Base-by-base conservation (phyloP, 2,113 vertebrate genomes). In the Dromaius novaehollandiae region DNA sequence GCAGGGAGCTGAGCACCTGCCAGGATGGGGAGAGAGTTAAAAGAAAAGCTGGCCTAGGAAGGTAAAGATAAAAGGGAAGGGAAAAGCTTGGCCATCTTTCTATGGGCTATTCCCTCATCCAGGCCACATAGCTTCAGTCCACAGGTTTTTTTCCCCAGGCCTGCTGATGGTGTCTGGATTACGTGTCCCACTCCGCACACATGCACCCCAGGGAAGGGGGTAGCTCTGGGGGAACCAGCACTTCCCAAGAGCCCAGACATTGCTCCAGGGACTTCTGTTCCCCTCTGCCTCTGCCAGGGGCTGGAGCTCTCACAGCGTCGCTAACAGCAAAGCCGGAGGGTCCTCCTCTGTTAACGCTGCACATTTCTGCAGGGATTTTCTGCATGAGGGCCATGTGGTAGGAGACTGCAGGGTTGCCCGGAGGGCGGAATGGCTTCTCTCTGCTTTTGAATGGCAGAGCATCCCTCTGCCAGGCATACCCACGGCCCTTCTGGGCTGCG, bases 331-430 rank as follows among this genome's bases (percentile, higher is more conserved):
- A 86, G 83, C 87, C 6, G 4, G 86, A 20, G 76, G 77, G 73
- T 75, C 95, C 83, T 94, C 81, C 89, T 58, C 88, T 82, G 56
- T 93, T 95, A 95, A 87, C 17, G 84, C 89, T 28, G 22, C 93
- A 38, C 79, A 40, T 87, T 96, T 96, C 94, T 85, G 1, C 71
- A 66, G 91, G 94, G 94, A 93, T 94, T 96, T 91, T 95, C 87
- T 94, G 63, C 63, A 0, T 5, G 17, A 66, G 77, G 53, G 66
- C 63, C 53, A 70, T 0, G 19, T 3, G 7, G 74, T 26, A 36
- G 64, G 80, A 16, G 56, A 30, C 70, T 1, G 32, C 42, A 1
- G 5, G 60, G 63, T 87, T 79, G 86, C 91, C 86, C 51, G 50
- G 60, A 9, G 84, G 50, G 48, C 4, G 5, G 65, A 1, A 2